phyloP scores from a whole-genome alignment of 2,888 invertebrate species.

The Drosophila mimetica region DNA sequence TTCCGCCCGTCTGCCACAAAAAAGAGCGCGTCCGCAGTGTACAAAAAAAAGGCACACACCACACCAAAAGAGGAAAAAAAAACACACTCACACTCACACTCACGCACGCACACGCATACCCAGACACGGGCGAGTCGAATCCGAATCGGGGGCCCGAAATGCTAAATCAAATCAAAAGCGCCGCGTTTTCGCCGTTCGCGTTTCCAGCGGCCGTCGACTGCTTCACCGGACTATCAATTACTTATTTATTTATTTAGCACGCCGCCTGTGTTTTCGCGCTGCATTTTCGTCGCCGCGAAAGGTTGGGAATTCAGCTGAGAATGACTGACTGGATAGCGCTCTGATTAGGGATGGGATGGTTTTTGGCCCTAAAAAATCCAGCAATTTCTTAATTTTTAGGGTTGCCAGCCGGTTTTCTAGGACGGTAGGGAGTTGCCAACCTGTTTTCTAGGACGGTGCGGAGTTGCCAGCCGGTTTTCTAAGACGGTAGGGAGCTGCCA shows the following conservation, averaged over 20 bases:
- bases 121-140: slow-evolving; percentile 3
- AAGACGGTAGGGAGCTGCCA: too few species aligned
- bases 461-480: too few species aligned
- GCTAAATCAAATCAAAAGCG: neutral
- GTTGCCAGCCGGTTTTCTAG: too few species aligned
- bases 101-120: slow-evolving; percentile 5
- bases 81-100: slow-evolving; percentile 10
- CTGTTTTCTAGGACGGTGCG: too few species aligned
- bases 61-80: slow-evolving; percentile 10
- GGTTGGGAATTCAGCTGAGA: too few species aligned
- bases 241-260: slow-evolving; percentile 2
- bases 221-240: neutral
- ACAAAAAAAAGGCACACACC: slow-evolving; percentile 36
- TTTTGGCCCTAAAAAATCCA: too few species aligned
- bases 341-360: too few species aligned
- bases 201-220: neutral
- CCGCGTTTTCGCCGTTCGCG: slow-evolving; percentile 1
- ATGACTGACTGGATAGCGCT: too few species aligned
- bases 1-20: slow-evolving; percentile 42
- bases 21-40: slow-evolving; percentile 57
- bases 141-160: neutral
- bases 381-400: too few species aligned
- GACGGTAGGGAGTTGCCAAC: too few species aligned
- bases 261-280: slow-evolving; percentile 5
- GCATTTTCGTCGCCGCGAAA: slow-evolving; percentile 4